Conservation (phyloP, 2,888 invertebrate species). For the Eilema caniola region DNA sequence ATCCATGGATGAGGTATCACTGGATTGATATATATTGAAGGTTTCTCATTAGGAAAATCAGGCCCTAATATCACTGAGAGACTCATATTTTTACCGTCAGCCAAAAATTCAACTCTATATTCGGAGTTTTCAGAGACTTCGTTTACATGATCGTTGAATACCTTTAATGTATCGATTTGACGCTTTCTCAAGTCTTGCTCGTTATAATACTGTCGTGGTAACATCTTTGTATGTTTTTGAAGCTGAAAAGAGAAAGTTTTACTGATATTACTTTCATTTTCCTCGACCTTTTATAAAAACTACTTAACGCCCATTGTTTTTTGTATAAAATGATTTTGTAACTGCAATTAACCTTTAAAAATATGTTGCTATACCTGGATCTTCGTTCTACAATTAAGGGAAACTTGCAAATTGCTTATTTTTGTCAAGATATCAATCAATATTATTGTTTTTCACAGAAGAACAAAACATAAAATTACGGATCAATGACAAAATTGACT, state of each 20-base stretch:
- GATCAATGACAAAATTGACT: neutral
- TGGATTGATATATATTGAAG: constrained; percentile 89
- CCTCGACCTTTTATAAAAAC: neutral
- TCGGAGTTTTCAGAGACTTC: constrained; percentile 91
- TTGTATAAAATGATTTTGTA: neutral
- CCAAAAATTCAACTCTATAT: constrained; percentile 90
- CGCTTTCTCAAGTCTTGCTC: constrained; percentile 88
- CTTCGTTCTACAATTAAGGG: neutral
- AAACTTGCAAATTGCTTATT: neutral
- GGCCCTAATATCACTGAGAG: constrained; percentile 89
- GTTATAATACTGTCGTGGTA: constrained; percentile 85
- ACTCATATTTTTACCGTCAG: constrained; percentile 89
- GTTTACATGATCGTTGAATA: constrained; percentile 93
- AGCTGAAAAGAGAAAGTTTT: constrained; percentile 26
- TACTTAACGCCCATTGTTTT: neutral
- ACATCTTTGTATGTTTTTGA: constrained; percentile 68
- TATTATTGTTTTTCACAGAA: neutral
- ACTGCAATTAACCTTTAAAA: neutral
- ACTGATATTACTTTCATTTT: neutral
- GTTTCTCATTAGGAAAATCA: constrained; percentile 93
- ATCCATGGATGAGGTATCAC: constrained; percentile 91
- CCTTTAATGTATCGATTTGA: constrained; percentile 93
- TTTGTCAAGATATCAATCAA: neutral
- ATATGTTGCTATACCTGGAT: neutral
- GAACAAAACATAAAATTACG: neutral